Evolutionary conservation across 1,140 invertebrate genomes (phyloP).

Genomic region (Drosophila suzukii): DNA sequence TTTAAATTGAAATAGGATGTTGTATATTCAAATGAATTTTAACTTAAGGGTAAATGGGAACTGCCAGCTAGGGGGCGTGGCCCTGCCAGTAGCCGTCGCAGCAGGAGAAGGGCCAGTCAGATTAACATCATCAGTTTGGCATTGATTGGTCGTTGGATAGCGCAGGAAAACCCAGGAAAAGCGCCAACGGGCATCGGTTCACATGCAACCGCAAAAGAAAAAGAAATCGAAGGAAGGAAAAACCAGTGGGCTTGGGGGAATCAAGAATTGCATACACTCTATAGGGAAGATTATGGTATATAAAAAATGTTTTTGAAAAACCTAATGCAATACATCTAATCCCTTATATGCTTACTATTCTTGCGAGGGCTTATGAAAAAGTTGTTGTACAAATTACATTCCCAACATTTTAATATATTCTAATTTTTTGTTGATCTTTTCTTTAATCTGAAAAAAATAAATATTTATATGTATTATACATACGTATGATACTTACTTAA

Average conservation of each 20-base stretch:
- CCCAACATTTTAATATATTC: no score
- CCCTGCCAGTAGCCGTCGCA: slow-evolving; percentile 24
- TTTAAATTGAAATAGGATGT: slow-evolving; percentile 84
- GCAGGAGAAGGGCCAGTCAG: slow-evolving; percentile 59
- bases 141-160: slow-evolving; percentile 83
- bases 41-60: slow-evolving; percentile 81
- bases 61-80: slow-evolving; percentile 40
- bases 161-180: slow-evolving; percentile 58
- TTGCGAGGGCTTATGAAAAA: no score
- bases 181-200: slow-evolving; percentile 58
- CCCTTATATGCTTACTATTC: no score
- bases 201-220: slow-evolving; percentile 69
- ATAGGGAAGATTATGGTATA: background rate
- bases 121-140: slow-evolving; percentile 84
- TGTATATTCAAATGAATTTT: slow-evolving; percentile 84
- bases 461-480: no score
- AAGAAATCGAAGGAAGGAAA: slow-evolving; percentile 35
- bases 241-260: background rate
- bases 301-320: no score
- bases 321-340: no score
- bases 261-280: background rate
- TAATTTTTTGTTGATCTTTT: no score
- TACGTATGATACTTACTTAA: no score
- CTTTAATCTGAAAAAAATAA: no score
- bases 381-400: no score